Evolutionary conservation across 2,113 vertebrate species (phyloP).

Genomic region (Chlamydotis undulata): DNA sequence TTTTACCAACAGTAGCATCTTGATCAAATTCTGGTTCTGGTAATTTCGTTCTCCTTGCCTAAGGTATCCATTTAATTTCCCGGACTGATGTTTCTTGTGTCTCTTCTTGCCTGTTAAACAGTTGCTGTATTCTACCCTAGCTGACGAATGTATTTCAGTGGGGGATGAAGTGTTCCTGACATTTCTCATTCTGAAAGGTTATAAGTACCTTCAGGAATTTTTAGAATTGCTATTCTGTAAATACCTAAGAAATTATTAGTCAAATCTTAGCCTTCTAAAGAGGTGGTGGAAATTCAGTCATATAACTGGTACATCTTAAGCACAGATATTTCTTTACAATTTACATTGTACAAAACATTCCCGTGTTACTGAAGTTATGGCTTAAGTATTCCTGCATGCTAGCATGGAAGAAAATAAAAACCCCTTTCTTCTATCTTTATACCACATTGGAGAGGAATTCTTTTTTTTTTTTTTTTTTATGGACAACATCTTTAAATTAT

Average conservation of each 20-base stretch:
- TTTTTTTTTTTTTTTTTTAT: background rate
- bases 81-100: background rate
- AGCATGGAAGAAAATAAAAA: background rate
- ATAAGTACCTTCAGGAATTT: background rate
- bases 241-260: background rate
- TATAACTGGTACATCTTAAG: background rate
- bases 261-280: background rate
- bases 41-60: slow-evolving; percentile 7
- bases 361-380: background rate
- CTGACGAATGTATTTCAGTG: background rate
- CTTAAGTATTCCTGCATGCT: background rate
- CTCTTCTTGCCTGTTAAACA: background rate
- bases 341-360: background rate
- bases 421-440: background rate
- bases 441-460: background rate
- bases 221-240: background rate
- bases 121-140: background rate
- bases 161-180: background rate
- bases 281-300: background rate
- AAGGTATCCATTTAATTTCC: background rate
- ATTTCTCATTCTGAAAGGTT: background rate
- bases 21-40: background rate
- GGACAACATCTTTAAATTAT: background rate
- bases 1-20: background rate
- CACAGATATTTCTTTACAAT: background rate